Conservation (phyloP, 2,888 invertebrate genomes). For the Agrochola litura region DNA sequence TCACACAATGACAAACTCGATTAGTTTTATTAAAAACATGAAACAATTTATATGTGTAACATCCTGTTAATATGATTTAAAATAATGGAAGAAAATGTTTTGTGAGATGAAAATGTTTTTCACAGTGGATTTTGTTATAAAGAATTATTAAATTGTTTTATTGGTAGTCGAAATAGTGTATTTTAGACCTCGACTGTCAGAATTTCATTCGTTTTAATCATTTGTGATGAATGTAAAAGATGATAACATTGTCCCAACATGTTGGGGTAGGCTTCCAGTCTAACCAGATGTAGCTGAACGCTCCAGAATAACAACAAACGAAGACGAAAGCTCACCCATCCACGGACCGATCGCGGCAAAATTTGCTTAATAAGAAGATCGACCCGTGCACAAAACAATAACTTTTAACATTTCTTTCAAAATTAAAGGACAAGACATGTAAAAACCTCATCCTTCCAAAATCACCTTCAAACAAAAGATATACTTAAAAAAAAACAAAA, state of each 20-base stretch:
- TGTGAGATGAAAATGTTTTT: slow-evolving; percentile 17
- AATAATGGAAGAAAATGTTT: slow-evolving; percentile 29
- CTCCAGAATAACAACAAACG: too few species aligned
- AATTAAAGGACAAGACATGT: not conserved
- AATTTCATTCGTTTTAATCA: too few species aligned
- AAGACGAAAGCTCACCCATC: too few species aligned
- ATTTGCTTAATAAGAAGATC: too few species aligned
- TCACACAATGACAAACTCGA: slow-evolving; percentile 53
- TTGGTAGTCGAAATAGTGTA: not conserved
- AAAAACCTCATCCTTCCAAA: not conserved
- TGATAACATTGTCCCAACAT: too few species aligned
- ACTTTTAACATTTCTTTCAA: not conserved
- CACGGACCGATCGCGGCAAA: too few species aligned
- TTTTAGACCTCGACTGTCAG: not conserved
- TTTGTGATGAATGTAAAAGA: too few species aligned
- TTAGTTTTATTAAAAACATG: slow-evolving; percentile 47
- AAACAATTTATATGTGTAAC: slow-evolving; percentile 50
- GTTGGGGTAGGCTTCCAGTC: too few species aligned
- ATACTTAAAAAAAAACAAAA: slow-evolving; percentile 1
- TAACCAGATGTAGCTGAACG: too few species aligned
- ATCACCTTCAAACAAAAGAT: slow-evolving; percentile 10
- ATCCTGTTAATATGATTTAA: slow-evolving; percentile 52
- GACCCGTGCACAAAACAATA: too few species aligned
- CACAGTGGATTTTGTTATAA: not conserved
- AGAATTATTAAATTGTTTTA: slow-evolving; percentile 1